A percentile compares a stretch with the other conserved stretches of the same genome.
Conservation (phyloP, 2,797 vertebrate species). For the Gymnoscopelus braueri region DNA sequence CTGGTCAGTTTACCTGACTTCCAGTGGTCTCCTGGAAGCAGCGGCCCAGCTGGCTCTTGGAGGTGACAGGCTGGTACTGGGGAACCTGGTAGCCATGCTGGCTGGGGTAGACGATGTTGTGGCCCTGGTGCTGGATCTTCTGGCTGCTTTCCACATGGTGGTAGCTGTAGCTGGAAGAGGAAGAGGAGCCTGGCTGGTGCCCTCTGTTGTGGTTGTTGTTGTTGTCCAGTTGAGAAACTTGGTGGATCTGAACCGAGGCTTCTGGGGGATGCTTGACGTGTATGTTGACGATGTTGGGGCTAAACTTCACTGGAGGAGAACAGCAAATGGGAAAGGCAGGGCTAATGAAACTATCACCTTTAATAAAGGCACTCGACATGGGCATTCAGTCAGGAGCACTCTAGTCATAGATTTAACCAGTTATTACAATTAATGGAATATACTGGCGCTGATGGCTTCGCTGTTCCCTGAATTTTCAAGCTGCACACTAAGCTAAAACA, state of each 20-base stretch:
- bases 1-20: constrained; percentile 83
- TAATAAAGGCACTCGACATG: too few species aligned
- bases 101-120: constrained; percentile 84
- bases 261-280: constrained; percentile 98
- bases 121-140: constrained; percentile 83
- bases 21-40: constrained; percentile 97
- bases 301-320: constrained; percentile 84
- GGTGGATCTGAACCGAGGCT: constrained; percentile 96
- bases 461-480: too few species aligned
- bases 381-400: too few species aligned
- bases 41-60: constrained; percentile 92
- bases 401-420: too few species aligned
- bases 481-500: too few species aligned
- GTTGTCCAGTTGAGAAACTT: constrained; percentile 93
- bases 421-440: too few species aligned
- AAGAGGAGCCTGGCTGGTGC: constrained; percentile 77
- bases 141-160: constrained; percentile 87
- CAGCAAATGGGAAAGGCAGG: background rate
- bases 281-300: constrained; percentile 93
- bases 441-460: too few species aligned
- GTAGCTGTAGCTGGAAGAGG: constrained; percentile 83
- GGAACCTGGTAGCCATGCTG: constrained; percentile 87
- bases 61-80: constrained; percentile 88
- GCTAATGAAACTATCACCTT: too few species aligned
- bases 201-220: constrained; percentile 82